A percentile compares a stretch with the other conserved stretches of the same genome.
phyloP scores from a whole-genome alignment of 2,888 invertebrate species.

The Hecatera dysodea region DNA sequence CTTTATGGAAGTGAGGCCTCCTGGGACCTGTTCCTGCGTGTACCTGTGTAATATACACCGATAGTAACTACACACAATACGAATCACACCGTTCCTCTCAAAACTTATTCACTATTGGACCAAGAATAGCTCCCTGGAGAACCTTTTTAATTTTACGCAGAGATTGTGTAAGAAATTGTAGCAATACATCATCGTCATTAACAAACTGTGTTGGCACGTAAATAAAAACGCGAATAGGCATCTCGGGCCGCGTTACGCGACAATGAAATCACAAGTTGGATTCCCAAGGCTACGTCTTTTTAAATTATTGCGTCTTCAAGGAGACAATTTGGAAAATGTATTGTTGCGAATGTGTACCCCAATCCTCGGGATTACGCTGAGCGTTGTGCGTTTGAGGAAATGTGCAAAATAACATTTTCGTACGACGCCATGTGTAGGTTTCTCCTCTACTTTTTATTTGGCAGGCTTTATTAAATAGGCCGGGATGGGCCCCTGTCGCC shows the following conservation, averaged over 20 bases:
- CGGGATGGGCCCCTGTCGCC: conserved; percentile 52
- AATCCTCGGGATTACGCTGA: conserved; percentile 80
- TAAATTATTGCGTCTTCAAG: conserved; percentile 86
- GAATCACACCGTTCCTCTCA: conserved; percentile 30
- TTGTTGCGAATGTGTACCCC: conserved; percentile 77
- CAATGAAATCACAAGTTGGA: conserved; percentile 69
- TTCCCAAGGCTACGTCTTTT: conserved; percentile 73
- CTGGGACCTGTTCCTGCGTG: conserved; percentile 48
- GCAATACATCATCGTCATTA: conserved; percentile 67
- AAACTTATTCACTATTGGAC: conserved; percentile 47
- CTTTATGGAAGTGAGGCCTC: conserved; percentile 46
- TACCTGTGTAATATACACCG: conserved; percentile 32
- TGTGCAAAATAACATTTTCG: conserved; percentile 80
- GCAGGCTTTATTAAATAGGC: conserved; percentile 67
- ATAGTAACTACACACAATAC: conserved; percentile 33
- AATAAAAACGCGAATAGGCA: conserved; percentile 66
- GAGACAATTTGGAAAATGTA: conserved; percentile 87
- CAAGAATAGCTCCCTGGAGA: conserved; percentile 48
- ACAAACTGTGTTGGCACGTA: conserved; percentile 57
- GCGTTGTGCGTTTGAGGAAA: conserved; percentile 76
- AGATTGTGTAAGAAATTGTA: conserved; percentile 49
- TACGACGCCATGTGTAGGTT: conserved; percentile 70
- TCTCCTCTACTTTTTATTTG: conserved; percentile 66
- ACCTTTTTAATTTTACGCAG: conserved; percentile 63
- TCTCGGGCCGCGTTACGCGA: conserved; percentile 64